Evolutionary conservation across 2,888 invertebrate species (phyloP).

Genomic region (Ashinkailepas kermadecensis): DNA sequence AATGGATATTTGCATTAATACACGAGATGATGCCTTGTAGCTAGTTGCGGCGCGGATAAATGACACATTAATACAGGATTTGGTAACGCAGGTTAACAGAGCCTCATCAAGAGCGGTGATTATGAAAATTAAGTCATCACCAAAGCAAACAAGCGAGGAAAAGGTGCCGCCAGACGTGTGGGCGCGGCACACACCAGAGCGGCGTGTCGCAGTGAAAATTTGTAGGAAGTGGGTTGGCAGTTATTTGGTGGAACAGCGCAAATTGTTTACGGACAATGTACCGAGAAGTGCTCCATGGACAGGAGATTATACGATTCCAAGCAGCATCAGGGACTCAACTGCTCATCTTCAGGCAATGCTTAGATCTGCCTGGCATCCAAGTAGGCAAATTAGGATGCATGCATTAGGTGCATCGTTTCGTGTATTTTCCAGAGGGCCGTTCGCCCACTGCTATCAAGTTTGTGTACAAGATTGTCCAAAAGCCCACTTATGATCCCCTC

Average conservation of each 20-base stretch:
- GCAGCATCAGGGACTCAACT: too few relatives aligned
- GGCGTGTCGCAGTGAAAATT: neutral
- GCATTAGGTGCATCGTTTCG: too few relatives aligned
- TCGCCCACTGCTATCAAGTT: too few relatives aligned
- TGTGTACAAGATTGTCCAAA: too few relatives aligned
- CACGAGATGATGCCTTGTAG: neutral
- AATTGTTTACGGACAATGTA: neutral
- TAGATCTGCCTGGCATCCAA: too few relatives aligned
- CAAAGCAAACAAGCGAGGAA: neutral
- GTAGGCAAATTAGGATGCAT: too few relatives aligned
- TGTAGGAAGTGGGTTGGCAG: neutral
- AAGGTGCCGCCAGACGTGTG: neutral
- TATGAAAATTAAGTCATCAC: constrained; percentile 20
- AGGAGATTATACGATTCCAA: too few relatives aligned
- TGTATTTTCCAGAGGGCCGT: too few relatives aligned
- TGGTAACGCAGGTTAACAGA: constrained; percentile 13
- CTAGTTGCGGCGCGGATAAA: neutral
- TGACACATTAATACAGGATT: constrained; percentile 19
- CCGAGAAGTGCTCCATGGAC: too few relatives aligned
- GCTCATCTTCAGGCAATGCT: too few relatives aligned
- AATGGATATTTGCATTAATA: constrained; percentile 9
- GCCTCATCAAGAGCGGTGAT: neutral
- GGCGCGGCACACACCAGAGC: neutral
- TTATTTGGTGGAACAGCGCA: neutral
- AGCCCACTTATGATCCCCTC: too few relatives aligned